Conservation (phyloP, 2,888 invertebrate species). For the Philereme vetulata region DNA sequence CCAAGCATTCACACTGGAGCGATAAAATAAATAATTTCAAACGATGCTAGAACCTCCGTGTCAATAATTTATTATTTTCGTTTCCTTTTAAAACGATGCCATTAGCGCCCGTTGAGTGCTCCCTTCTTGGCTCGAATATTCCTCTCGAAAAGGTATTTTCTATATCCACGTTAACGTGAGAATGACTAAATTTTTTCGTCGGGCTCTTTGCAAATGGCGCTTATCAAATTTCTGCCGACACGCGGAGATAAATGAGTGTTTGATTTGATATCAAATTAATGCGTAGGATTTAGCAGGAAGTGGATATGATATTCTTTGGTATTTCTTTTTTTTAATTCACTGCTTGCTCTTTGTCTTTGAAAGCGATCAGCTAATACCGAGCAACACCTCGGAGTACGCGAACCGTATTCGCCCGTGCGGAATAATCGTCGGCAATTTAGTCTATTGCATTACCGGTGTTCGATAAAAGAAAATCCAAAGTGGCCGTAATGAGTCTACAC, state of each 20-base stretch:
- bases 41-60: conserved; percentile 65
- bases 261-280: conserved; percentile 47
- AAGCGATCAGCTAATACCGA: conserved; percentile 15
- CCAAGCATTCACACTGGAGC: conserved; percentile 39
- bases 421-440: conserved; percentile 42
- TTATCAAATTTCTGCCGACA: conserved; percentile 54
- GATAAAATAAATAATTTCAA: conserved; percentile 65
- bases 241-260: conserved; percentile 46
- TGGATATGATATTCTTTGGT: background rate
- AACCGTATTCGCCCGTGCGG: conserved; percentile 25
- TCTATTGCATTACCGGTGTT: conserved; percentile 44
- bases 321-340: conserved; percentile 7
- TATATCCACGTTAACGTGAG: conserved; percentile 56
- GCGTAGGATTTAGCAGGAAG: conserved; percentile 10
- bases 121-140: conserved; percentile 61
- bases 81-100: conserved; percentile 72
- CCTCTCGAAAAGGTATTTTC: conserved; percentile 57
- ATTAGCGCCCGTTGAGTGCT: conserved; percentile 71
- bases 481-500: conserved; percentile 64
- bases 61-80: conserved; percentile 80
- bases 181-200: conserved; percentile 62
- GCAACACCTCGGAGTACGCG: conserved; percentile 17
- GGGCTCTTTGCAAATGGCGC: conserved; percentile 50
- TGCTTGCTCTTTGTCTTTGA: background rate
- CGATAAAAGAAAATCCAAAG: conserved; percentile 58